These are phyloP conservation scores for Drosophila murphyi DNA, from an alignment of 1,140 invertebrate genomes.

Conservation along the genomic window DNA sequence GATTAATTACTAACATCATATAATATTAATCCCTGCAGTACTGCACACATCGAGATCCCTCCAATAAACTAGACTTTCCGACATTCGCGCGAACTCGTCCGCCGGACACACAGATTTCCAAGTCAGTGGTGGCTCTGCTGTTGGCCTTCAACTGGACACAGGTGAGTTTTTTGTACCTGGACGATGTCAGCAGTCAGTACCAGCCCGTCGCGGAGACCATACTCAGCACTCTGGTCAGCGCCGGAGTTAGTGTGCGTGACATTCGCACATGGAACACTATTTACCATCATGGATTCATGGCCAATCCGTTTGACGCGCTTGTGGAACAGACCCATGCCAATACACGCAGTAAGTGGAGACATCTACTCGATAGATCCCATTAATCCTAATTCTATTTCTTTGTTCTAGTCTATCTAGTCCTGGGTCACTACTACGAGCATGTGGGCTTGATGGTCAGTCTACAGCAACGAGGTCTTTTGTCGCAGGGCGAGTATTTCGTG, in stretches of 20 bases:
- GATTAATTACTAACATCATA: background rate
- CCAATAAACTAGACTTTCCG: slow-evolving; percentile 94
- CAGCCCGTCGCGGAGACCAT: slow-evolving; percentile 90
- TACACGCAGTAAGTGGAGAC: slow-evolving; percentile 90
- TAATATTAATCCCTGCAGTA: slow-evolving; percentile 86
- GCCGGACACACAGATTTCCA: slow-evolving; percentile 96
- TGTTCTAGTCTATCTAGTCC: slow-evolving; percentile 93
- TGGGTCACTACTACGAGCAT: slow-evolving; percentile 95
- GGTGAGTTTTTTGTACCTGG: slow-evolving; percentile 89
- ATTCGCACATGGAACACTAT: slow-evolving; percentile 90
- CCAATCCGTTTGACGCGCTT: slow-evolving; percentile 92
- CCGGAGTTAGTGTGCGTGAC: slow-evolving; percentile 89
- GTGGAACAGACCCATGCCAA: slow-evolving; percentile 91
- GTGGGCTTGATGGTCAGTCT: slow-evolving; percentile 92
- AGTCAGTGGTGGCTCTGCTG: slow-evolving; percentile 93
- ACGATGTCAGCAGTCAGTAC: slow-evolving; percentile 89
- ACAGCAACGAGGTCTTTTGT: slow-evolving; percentile 92
- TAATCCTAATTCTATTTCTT: slow-evolving; percentile 34
- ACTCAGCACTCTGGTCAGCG: slow-evolving; percentile 87
- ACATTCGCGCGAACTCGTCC: slow-evolving; percentile 97
- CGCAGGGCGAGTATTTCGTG: slow-evolving; percentile 88
- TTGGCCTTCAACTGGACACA: slow-evolving; percentile 92
- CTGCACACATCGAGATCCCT: slow-evolving; percentile 93
- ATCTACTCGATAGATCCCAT: background rate
- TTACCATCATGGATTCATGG: slow-evolving; percentile 90